Conservation (phyloP, 2,113 vertebrate species). For the Campylomormyrus tamandua region DNA sequence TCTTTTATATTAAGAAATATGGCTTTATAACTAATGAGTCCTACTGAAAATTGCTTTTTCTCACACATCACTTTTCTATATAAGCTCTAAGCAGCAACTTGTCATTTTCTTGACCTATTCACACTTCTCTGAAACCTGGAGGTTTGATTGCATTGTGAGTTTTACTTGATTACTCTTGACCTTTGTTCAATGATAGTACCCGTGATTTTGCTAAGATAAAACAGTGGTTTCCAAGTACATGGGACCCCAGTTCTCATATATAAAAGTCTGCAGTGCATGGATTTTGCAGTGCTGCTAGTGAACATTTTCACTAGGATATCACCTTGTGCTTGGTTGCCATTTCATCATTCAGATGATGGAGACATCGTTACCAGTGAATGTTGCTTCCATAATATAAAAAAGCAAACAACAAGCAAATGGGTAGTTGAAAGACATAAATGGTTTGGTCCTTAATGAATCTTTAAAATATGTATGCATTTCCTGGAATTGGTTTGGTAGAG, state of each 20-base stretch:
- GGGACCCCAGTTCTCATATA: not conserved
- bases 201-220: not conserved
- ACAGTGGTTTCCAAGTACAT: not conserved
- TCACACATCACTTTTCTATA: not conserved
- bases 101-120: not conserved
- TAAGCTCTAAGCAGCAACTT: not conserved
- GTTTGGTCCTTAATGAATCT: not conserved
- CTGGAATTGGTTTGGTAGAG: not conserved
- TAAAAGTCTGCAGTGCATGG: not conserved
- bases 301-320: not conserved
- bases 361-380: not conserved
- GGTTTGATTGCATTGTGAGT: not conserved
- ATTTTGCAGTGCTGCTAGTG: not conserved
- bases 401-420: not conserved
- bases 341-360: not conserved
- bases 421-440: not conserved
- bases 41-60: not conserved
- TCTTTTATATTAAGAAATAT: not conserved
- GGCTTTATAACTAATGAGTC: not conserved
- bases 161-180: not conserved
- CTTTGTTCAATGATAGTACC: not conserved
- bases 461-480: not conserved
- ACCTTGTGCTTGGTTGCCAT: not conserved
- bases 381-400: not conserved
- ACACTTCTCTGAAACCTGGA: not conserved